Base-by-base conservation (phyloP, 2,113 vertebrate genomes). In the Aptenodytes forsteri region DNA sequence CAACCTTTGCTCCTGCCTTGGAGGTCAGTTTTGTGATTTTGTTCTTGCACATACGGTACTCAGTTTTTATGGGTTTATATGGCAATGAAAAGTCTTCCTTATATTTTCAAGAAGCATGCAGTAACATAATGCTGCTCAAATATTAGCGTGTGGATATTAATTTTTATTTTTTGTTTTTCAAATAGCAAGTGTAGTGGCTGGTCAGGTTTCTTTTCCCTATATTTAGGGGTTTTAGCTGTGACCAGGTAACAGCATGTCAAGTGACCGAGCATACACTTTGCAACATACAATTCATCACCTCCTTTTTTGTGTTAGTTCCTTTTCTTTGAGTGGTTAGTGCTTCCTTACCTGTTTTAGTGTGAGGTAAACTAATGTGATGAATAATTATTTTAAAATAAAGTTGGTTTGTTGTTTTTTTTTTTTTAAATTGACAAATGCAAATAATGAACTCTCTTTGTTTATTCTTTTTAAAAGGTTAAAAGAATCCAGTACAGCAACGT, bases 401-500 rank as follows among this genome's bases (percentile, higher is more conserved):
- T 42, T 5, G 40, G 38, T 40, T 42, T 40, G 12, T 40, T 42
- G 6, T 42, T 42, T 42, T 42, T 42, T 10, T 40, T 42, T 42
- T 42, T 42, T 42, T 42, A 42, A 64, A 34, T 6, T 30, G 30
- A 13, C 14, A 50, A 50, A 58, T 83, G 3, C 47, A 59, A 61
- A 36, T 85, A 69, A 49, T 40, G 0, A 67, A 21, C 8, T 80
- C 6, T 15, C 34, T 20, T 50, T 21, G 9, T 67, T 75, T 96
- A 9, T 91, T 96, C 46, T 96, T 71, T 77, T 79, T 47, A 58
- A 83, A 94, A 99, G 99, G 90, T 96, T 99, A 47, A 99, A 99
- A 96, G 99, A 99, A 94, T 98, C 99, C 80, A 98, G 98, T 62
- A 98, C 98, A 56, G 99, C 98, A 50, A 98, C 99, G 84, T 99